Conservation (phyloP, 2,888 invertebrate genomes). For the Sabellastarte sp. region DNA sequence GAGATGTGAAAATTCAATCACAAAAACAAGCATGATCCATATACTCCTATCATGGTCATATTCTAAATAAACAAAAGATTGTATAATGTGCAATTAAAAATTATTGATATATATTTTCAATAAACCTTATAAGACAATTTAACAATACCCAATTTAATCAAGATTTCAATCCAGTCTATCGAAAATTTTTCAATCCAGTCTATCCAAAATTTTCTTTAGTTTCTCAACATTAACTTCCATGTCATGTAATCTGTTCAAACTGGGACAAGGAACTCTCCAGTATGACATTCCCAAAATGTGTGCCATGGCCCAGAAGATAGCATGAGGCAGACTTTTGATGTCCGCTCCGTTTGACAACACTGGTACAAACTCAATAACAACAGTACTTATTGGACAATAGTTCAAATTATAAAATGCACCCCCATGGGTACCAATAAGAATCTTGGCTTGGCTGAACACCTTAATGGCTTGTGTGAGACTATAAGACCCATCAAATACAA, state of each 20-base stretch:
- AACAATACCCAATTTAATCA: no score
- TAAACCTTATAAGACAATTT: no score
- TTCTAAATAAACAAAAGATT: no score
- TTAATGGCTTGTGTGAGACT: slow-evolving; percentile 4
- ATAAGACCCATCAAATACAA: slow-evolving; percentile 15
- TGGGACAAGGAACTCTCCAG: neutral
- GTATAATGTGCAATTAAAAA: no score
- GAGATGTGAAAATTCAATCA: no score
- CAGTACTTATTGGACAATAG: neutral
- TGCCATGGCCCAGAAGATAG: slow-evolving; percentile 8
- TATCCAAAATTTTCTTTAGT: neutral
- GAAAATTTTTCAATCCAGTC: neutral
- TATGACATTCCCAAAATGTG: neutral
- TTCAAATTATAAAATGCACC: slow-evolving; percentile 18
- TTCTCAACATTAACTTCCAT: no score
- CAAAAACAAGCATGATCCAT: no score
- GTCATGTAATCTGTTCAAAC: neutral
- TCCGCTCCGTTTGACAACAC: neutral
- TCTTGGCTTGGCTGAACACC: slow-evolving; percentile 5
- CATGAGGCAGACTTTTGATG: neutral
- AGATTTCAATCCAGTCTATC: no score
- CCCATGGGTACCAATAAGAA: slow-evolving; percentile 15
- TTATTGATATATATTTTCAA: no score
- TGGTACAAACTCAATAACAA: slow-evolving; percentile 3
- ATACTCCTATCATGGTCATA: no score